Evolutionary conservation across 2,888 invertebrate genomes (phyloP), one percentile per base, ranked within the genome.

Genomic region (Salpingus planirostris): DNA sequence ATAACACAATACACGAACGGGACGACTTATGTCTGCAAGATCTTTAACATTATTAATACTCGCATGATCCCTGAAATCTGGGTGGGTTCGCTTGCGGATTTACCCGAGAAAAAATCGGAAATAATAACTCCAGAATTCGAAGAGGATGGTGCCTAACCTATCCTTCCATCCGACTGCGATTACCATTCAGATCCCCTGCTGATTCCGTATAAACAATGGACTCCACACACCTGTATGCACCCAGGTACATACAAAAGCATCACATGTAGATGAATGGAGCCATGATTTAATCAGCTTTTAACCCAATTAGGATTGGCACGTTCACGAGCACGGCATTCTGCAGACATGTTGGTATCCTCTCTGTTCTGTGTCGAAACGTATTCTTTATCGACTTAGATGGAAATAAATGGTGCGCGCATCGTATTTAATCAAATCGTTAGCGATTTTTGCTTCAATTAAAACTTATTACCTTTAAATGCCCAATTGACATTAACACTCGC

Each of bases 241-340:
- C 18, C 18, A 18, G 18, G 8, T 18, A 6, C 18, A 8, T 18
- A 8, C 12, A 24, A n/a, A 24, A 36, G 33, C 33, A 31, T 33
- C 24, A 24, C 31, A 28, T 10, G 10, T 11, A 15, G 10, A 33
- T 39, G 37, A 38, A 33, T 40, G 41, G 33, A 40, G 34, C 36
- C 39, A 46, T 40, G 44, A 41, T 46, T 45, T 42, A 40, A 45
- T 45, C 41, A 39, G 35, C 28, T 33, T 33, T 46, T 40, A 42
- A 51, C 50, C 51, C 38, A 48, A 52, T 51, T 52, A 49, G 50
- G 46, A 45, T 29, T 36, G 40, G 42, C 50, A 50, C 46, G 49
- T 49, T 51, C 51, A 50, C 52, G 53, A 50, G 44, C 35, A 47
- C 47, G 50, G 39, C 50, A 54, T 54, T 54, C 50, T 47, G 35